These are phyloP conservation scores for Odontesthes bonariensis DNA, from an alignment of 2,113 vertebrate species.

Conservation along the genomic window DNA sequence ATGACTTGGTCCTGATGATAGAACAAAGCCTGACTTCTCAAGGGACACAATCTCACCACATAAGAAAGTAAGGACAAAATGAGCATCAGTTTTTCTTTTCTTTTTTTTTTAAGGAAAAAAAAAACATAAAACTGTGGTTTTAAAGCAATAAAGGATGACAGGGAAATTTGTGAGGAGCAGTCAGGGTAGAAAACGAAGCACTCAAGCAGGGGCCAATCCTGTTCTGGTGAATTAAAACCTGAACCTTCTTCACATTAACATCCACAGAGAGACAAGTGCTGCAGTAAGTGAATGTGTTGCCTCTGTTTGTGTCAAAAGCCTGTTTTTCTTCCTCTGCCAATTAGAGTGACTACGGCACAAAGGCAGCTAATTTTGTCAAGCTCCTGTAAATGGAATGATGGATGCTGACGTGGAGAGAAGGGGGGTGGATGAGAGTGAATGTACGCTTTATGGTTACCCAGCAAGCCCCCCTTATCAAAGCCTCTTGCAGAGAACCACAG, in stretches of 20 bases:
- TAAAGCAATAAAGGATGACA: constrained; percentile 67
- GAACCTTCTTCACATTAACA: constrained; percentile 91
- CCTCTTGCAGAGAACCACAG: constrained; percentile 79
- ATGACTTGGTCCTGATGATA: constrained; percentile 39
- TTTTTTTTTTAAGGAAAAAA: constrained; percentile 15
- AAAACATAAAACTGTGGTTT: constrained; percentile 63
- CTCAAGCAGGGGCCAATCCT: constrained; percentile 84
- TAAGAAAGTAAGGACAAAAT: constrained; percentile 76
- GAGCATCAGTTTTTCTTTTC: constrained; percentile 62
- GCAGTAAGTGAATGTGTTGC: constrained; percentile 73
- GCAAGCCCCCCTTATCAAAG: constrained; percentile 93
- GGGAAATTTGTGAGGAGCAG: constrained; percentile 53
- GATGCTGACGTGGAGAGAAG: constrained; percentile 82
- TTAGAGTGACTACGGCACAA: constrained; percentile 95
- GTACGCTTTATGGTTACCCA: constrained; percentile 94
- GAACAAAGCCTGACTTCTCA: constrained; percentile 47
- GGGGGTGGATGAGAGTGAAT: constrained; percentile 87
- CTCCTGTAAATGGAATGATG: constrained; percentile 98
- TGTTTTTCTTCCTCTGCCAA: constrained; percentile 91
- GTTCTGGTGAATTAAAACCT: constrained; percentile 88
- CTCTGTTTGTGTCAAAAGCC: constrained; percentile 99
- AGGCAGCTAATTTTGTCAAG: constrained; percentile 96
- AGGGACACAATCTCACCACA: constrained; percentile 42
- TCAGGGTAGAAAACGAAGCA: constrained; percentile 65
- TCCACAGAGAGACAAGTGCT: constrained; percentile 92